phyloP scores from a whole-genome alignment of 2,888 invertebrate genomes.

The Alloplasta piceator region DNA sequence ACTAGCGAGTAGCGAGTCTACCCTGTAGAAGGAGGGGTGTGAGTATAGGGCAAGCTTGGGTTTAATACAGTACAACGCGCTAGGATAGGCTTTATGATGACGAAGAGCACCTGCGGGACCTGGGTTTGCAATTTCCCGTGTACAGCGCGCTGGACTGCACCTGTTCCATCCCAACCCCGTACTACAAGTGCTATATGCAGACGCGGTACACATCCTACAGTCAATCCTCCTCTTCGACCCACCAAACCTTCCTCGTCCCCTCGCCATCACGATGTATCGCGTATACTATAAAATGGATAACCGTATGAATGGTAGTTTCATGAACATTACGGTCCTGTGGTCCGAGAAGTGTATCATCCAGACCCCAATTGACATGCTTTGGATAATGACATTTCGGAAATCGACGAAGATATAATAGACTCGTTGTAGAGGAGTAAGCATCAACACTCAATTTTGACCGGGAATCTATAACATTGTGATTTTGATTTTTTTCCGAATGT shows the following conservation, averaged over 20 bases:
- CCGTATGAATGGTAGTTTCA: slow-evolving; percentile 37
- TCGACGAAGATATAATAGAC: slow-evolving; percentile 11
- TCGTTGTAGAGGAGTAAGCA: not conserved
- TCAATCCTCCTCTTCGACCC: slow-evolving; percentile 24
- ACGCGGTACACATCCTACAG: slow-evolving; percentile 49
- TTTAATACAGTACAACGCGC: slow-evolving; percentile 81
- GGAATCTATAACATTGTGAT: no score
- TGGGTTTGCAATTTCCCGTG: slow-evolving; percentile 81
- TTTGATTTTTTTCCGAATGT: no score
- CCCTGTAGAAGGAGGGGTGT: slow-evolving; percentile 46
- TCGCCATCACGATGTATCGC: not conserved
- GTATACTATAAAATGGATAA: slow-evolving; percentile 48
- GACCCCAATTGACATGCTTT: slow-evolving; percentile 1
- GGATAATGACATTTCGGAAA: slow-evolving; percentile 6
- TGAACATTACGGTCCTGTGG: slow-evolving; percentile 34
- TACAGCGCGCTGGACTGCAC: slow-evolving; percentile 75
- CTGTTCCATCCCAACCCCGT: slow-evolving; percentile 73
- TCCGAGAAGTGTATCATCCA: slow-evolving; percentile 35
- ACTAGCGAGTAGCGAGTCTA: slow-evolving; percentile 44
- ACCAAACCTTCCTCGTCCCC: slow-evolving; percentile 10
- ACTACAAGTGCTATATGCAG: slow-evolving; percentile 49
- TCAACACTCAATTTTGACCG: no score
- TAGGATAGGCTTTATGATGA: slow-evolving; percentile 83
- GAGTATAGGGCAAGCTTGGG: slow-evolving; percentile 72
- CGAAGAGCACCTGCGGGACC: slow-evolving; percentile 83